phyloP scores from a whole-genome alignment of 2,113 vertebrate genomes.

The Rhombomys opimus region DNA sequence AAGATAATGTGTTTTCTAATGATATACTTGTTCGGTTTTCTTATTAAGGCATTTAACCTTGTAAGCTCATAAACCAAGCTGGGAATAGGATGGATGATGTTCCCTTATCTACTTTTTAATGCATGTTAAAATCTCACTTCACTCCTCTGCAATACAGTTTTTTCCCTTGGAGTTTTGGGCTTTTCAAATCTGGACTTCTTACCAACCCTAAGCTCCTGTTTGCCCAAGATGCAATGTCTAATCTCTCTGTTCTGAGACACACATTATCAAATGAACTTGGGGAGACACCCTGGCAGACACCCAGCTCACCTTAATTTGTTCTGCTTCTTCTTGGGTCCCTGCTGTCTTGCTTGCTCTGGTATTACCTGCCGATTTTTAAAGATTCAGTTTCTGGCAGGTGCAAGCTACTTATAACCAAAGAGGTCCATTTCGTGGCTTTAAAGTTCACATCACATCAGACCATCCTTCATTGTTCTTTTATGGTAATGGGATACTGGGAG shows the following conservation, averaged over 20 bases:
- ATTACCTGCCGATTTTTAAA: neutral
- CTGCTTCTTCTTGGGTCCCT: neutral
- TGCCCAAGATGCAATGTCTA: neutral
- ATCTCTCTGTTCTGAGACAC: neutral
- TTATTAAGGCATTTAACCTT: constrained; percentile 11
- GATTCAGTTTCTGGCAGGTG: neutral
- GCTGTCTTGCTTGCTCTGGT: neutral
- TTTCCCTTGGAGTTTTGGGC: neutral
- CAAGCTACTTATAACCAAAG: neutral
- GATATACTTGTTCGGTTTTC: neutral
- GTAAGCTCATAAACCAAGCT: neutral
- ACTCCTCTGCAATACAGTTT: neutral
- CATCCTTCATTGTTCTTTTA: neutral
- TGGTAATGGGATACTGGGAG: neutral
- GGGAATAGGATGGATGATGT: neutral
- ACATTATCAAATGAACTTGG: neutral
- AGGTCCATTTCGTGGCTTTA: neutral
- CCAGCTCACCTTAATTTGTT: neutral
- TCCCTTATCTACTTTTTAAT: neutral
- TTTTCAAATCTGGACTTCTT: neutral
- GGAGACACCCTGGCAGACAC: neutral
- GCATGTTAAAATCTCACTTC: neutral
- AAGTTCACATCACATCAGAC: neutral
- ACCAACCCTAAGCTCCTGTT: neutral
- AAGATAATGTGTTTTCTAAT: neutral